Evolutionary conservation across 1,140 invertebrate species (phyloP).

Genomic region (Pseudomyrmex pallidus): DNA sequence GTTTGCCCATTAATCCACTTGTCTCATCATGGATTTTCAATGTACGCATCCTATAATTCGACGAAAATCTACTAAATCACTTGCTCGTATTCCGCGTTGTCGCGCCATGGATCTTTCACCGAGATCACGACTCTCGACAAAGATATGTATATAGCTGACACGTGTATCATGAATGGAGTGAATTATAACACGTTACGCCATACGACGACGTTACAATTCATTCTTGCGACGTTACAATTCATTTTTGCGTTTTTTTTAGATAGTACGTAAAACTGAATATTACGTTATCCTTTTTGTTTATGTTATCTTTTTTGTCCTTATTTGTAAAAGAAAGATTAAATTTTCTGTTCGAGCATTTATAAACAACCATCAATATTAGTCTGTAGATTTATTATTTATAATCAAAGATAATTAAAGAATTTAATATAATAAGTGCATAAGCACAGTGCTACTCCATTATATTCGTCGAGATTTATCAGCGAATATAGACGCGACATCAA

Average conservation of each 20-base stretch:
- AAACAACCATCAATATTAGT: no score
- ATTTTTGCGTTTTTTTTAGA: neutral
- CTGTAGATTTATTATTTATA: no score
- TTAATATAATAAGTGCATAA: neutral
- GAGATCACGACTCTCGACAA: conserved; percentile 25
- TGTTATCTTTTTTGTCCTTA: neutral
- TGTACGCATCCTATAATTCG: conserved; percentile 71
- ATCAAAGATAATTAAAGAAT: neutral
- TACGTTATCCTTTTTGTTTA: neutral
- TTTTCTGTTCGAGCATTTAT: no score
- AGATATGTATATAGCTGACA: neutral
- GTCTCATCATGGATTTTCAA: conserved; percentile 61
- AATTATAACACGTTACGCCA: neutral
- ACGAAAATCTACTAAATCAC: conserved; percentile 68
- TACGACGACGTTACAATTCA: neutral
- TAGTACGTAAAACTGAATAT: neutral
- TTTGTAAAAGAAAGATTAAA: neutral
- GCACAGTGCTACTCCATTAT: neutral
- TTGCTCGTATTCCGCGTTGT: conserved; percentile 37
- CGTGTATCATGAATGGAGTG: neutral
- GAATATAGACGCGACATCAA: neutral
- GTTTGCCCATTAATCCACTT: conserved; percentile 22
- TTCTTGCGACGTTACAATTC: neutral
- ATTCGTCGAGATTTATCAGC: neutral
- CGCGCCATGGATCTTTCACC: neutral